These are phyloP conservation scores for Saccostrea echinata DNA, from an alignment of 1,140 invertebrate genomes.

Conservation along the genomic window DNA sequence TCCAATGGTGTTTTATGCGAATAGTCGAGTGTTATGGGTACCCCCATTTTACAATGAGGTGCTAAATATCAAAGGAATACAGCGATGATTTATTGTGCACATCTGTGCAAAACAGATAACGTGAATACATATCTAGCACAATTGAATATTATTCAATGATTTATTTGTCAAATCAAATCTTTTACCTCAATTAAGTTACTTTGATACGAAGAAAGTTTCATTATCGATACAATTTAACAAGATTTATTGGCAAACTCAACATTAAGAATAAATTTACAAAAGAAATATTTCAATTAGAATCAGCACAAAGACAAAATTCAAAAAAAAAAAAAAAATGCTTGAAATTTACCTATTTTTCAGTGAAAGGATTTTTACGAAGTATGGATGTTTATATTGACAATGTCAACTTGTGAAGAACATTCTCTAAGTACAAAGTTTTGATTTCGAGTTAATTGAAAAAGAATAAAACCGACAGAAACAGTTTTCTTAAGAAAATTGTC, in stretches of 20 bases:
- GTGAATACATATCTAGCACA: neutral
- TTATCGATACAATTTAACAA: neutral
- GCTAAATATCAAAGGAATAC: conserved; percentile 39
- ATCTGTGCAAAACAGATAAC: conserved; percentile 38
- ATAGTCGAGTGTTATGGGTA: conserved; percentile 28
- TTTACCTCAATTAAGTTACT: neutral
- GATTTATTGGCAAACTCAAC: neutral
- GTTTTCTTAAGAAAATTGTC: conserved; percentile 42
- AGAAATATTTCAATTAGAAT: neutral
- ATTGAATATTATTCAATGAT: conserved; percentile 12
- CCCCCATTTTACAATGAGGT: conserved; percentile 2
- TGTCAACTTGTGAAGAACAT: conserved; percentile 25
- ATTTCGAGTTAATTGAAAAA: conserved; percentile 49
- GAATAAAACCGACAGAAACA: conserved; percentile 45
- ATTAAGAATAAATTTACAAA: neutral
- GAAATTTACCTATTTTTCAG: neutral
- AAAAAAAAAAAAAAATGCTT: neutral
- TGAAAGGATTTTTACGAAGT: neutral
- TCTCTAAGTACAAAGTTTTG: conserved; percentile 33
- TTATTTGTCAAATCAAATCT: neutral
- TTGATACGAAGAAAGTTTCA: neutral
- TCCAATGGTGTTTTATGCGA: conserved; percentile 24
- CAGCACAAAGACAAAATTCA: neutral
- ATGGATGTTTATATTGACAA: neutral
- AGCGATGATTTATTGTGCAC: conserved; percentile 32